These are phyloP conservation scores for Sepioteuthis lessoniana DNA, from an alignment of 2,888 invertebrate species.

Conservation along the genomic window DNA sequence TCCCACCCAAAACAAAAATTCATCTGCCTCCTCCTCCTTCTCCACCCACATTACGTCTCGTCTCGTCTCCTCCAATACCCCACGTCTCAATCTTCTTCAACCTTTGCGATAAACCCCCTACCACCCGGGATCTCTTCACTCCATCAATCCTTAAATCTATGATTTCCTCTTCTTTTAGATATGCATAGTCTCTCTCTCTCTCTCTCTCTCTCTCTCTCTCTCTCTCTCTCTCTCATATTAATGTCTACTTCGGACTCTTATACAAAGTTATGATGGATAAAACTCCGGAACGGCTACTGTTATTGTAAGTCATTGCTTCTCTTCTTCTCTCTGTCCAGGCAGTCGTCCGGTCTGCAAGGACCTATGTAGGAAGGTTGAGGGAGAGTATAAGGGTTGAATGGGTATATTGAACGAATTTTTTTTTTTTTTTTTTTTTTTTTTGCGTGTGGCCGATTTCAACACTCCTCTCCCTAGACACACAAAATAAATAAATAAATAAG, in stretches of 20 bases:
- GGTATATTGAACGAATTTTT: conserved; percentile 15
- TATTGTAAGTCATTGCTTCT: not conserved
- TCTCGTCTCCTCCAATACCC: not conserved
- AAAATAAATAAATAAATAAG: no score
- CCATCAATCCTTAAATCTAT: not conserved
- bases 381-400: not conserved
- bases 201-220: not conserved
- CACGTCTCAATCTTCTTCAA: not conserved
- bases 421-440: not conserved
- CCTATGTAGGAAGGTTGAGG: not conserved
- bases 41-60: not conserved
- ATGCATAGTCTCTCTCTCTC: no score
- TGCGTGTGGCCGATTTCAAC: not conserved
- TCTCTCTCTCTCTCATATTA: not conserved
- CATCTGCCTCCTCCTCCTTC: no score
- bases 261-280: not conserved
- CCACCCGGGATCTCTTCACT: not conserved
- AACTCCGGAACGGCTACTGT: not conserved
- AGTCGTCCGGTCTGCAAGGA: not conserved
- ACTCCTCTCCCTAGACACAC: not conserved
- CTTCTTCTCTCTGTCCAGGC: not conserved
- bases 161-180: not conserved
- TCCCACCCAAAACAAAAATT: not conserved
- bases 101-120: not conserved
- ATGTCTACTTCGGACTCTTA: not conserved